A percentile compares a stretch with the other conserved stretches of the same genome.
phyloP scores from a whole-genome alignment of 2,888 invertebrate species.

The Phytoseiulus persimilis region DNA sequence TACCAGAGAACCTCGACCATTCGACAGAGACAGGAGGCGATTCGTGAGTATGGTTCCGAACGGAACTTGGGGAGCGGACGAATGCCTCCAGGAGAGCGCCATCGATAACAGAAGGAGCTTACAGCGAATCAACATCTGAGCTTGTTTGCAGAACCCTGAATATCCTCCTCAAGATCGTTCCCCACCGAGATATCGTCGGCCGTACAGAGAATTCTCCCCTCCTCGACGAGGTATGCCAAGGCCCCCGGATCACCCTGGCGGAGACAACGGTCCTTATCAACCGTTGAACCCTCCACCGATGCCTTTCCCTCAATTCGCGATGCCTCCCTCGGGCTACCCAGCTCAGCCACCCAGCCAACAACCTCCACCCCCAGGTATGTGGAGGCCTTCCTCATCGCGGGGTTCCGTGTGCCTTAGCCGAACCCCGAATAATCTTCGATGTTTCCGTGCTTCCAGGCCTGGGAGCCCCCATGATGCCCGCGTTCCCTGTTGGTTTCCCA shows the following conservation, averaged over 20 bases:
- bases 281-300: constrained; percentile 30
- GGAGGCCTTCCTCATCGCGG: not conserved
- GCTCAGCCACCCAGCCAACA: constrained; percentile 6
- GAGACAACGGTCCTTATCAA: not conserved
- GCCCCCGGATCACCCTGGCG: not conserved
- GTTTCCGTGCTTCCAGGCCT: not conserved
- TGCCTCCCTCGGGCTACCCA: constrained; percentile 19
- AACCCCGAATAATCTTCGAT: not conserved
- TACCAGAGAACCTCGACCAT: not conserved
- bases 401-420: not conserved
- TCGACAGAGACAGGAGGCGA: not conserved
- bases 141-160: not conserved
- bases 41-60: not conserved
- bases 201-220: constrained; percentile 16
- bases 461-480: constrained; percentile 7
- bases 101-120: too few species aligned
- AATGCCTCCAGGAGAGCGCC: too few species aligned
- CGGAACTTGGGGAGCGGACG: too few species aligned
- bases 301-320: constrained; percentile 22
- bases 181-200: not conserved
- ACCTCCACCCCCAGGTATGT: constrained; percentile 21
- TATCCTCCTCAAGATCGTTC: constrained; percentile 18
- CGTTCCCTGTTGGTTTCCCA: not conserved
- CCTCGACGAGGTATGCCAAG: not conserved
- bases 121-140: too few species aligned